phyloP scores from a whole-genome alignment of 2,797 vertebrate species.

The Melanotaenia pygmaea region DNA sequence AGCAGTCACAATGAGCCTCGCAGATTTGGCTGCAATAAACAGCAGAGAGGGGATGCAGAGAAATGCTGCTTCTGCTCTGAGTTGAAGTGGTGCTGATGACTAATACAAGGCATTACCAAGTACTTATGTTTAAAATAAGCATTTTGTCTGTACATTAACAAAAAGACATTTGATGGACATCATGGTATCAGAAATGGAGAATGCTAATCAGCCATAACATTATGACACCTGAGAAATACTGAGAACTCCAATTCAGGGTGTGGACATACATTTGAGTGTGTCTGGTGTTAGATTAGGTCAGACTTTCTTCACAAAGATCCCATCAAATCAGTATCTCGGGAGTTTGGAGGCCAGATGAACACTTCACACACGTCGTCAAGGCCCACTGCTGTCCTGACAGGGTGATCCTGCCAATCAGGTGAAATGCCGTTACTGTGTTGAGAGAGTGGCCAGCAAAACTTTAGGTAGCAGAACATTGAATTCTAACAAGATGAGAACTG shows the following conservation, averaged over 20 bases:
- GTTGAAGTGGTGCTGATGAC: not conserved
- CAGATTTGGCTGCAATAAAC: conserved; percentile 27
- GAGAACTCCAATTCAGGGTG: not conserved
- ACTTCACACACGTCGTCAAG: not conserved
- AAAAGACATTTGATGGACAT: not conserved
- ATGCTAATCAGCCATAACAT: not conserved
- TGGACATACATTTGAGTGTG: not conserved
- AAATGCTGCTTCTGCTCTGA: conserved; percentile 13
- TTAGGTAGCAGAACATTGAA: not conserved
- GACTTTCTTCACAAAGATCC: not conserved
- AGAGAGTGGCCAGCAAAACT: not conserved
- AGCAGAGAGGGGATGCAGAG: conserved; percentile 18
- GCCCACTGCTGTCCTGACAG: not conserved
- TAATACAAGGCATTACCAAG: not conserved
- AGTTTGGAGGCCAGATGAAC: not conserved
- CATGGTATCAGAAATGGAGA: not conserved
- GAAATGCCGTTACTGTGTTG: not conserved
- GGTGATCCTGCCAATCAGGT: not conserved
- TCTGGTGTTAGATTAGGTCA: not conserved
- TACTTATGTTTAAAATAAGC: not conserved
- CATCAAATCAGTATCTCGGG: not conserved
- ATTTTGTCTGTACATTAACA: not conserved
- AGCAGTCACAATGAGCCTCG: conserved; percentile 60
- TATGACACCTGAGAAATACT: not conserved
- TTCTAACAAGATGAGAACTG: not conserved